Evolutionary conservation across 1,140 invertebrate genomes (phyloP).

Genomic region (Zaprionus kolodkinae): DNA sequence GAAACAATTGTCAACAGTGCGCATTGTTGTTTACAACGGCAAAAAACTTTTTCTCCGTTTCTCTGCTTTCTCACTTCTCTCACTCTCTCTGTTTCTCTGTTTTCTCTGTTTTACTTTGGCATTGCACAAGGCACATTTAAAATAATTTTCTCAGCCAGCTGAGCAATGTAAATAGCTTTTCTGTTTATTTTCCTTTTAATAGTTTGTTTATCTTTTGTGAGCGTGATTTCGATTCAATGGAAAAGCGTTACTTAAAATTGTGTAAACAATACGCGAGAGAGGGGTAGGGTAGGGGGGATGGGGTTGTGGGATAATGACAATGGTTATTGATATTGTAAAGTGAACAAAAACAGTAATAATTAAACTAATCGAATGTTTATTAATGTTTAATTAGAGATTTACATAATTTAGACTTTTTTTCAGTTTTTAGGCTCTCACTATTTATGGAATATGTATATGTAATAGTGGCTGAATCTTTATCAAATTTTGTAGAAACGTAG

Average conservation of each 20-base stretch:
- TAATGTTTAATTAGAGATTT: not conserved
- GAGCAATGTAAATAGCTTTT: slow-evolving; percentile 55
- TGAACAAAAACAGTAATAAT: not conserved
- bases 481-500: no score
- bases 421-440: no score
- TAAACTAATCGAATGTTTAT: not conserved
- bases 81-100: slow-evolving; percentile 41
- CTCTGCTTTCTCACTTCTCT: slow-evolving; percentile 32
- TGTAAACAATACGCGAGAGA: not conserved
- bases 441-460: no score
- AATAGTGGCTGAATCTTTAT: no score
- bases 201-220: slow-evolving; percentile 11
- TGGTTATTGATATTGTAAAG: slow-evolving; percentile 2
- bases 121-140: slow-evolving; percentile 55
- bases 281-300: no score
- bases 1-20: slow-evolving; percentile 74
- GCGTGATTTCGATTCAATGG: slow-evolving; percentile 11
- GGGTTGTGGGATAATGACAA: not conserved
- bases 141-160: slow-evolving; percentile 60
- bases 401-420: not conserved
- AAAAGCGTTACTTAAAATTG: not conserved
- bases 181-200: slow-evolving; percentile 26
- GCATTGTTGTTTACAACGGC: slow-evolving; percentile 70
- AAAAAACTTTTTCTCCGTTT: slow-evolving; percentile 65
- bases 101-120: slow-evolving; percentile 63